Evolutionary conservation across 2,113 vertebrate genomes (phyloP), one percentile per base, ranked within the genome.

Genomic region (Ondatra zibethicus): DNA sequence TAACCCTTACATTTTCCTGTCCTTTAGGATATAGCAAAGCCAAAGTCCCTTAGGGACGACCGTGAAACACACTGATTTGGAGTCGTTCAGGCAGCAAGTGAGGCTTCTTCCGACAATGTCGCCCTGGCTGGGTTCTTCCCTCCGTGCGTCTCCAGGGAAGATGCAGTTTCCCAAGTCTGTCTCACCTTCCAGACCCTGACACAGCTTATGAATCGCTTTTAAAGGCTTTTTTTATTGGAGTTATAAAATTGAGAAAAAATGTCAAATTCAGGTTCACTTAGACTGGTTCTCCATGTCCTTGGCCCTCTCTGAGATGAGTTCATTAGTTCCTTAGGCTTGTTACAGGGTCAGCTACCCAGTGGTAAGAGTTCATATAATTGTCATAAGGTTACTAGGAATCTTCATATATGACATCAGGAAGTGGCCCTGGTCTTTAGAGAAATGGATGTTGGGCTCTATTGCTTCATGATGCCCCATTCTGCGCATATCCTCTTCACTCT

Each of bases 211-310:
- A 93, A n/a, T 58, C 58, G 50, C 70, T 89, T 85, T 82, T 76
- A 76, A 86, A 81, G n/a, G 27, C 91, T 81, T 77, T 50, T 50
- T 50, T 9, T 73, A 94, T 65, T 86, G 72, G 42, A 88, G 19
- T 94, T 89, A 70, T 77, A 63, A 80, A 66, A 93, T 61, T 91
- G 75, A 92, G 87, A 91, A 93, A 89, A 93, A 4, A 12, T 89
- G 13, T 72, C 76, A 63, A 84, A n/a, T 73, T 73, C n/a, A 61
- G 16, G 36, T 42, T 84, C 7, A 7, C n/a, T 63, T 84, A 39
- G 50, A 33, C 36, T 72, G 52, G 12, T 89, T 96, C 50, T 94
- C 23, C 42, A 25, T 52, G 66, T 19, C 25, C n/a, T 63, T 63
- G 58, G 77, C 23, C 33, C 36, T 52, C 61, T 81, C 72, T 93